A percentile compares a stretch with the other conserved stretches of the same genome.
Conservation (phyloP, 1,140 invertebrate genomes). For the Centruroides vittatus region DNA sequence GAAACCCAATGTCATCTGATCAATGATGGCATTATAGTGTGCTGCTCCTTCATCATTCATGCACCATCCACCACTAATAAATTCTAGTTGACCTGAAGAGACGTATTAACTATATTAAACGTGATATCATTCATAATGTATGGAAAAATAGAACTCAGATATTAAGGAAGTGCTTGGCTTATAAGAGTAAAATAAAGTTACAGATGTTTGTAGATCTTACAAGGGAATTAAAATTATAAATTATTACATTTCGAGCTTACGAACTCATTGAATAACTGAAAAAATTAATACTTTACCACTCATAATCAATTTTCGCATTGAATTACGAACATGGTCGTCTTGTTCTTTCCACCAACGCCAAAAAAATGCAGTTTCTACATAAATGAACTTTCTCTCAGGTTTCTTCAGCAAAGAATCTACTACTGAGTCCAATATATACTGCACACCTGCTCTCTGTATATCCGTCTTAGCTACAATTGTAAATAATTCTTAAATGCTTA, state of each 20-base stretch:
- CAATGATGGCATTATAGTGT: constrained; percentile 31
- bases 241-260: neutral
- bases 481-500: too few species aligned
- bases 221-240: too few species aligned
- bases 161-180: too few species aligned
- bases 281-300: constrained; percentile 19
- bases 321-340: constrained; percentile 25
- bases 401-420: constrained; percentile 29
- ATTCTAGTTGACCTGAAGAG: constrained; percentile 33
- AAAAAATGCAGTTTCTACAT: constrained; percentile 41
- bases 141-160: too few species aligned
- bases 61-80: constrained; percentile 34
- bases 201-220: too few species aligned
- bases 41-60: constrained; percentile 25
- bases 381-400: constrained; percentile 25
- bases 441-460: constrained; percentile 17
- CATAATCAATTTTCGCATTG: constrained; percentile 26
- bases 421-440: constrained; percentile 38
- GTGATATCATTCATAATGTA: too few species aligned
- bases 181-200: too few species aligned
- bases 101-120: neutral
- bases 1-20: constrained; percentile 34
- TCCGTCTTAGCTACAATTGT: constrained; percentile 2
- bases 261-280: neutral
- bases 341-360: constrained; percentile 37